A percentile compares a stretch with the other conserved stretches of the same genome.
Conservation (phyloP, 1,140 invertebrate species). For the Heliconius himera region DNA sequence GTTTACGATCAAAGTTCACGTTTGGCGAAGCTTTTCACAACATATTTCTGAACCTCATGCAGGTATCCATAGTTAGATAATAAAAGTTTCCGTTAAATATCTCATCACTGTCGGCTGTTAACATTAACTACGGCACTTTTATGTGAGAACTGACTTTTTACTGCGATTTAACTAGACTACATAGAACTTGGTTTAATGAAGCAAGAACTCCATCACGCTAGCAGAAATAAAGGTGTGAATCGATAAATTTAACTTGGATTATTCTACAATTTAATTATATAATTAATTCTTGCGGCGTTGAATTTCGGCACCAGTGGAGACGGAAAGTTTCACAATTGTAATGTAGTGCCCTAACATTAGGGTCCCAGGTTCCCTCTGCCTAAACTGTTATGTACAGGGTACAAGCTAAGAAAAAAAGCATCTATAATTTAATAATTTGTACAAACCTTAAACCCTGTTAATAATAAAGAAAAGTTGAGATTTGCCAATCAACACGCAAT, state of each 20-base stretch:
- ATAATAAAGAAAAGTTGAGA: too few species aligned
- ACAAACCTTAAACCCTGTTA: too few species aligned
- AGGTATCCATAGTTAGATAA: conserved; percentile 41
- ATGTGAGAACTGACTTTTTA: conserved; percentile 53
- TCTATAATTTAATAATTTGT: too few species aligned
- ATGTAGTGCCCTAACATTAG: too few species aligned
- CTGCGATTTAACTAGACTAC: conserved; percentile 38
- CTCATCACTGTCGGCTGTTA: conserved; percentile 53
- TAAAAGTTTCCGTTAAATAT: conserved; percentile 56
- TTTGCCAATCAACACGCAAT: too few species aligned
- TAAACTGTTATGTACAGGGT: too few species aligned
- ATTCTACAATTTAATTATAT: background rate
- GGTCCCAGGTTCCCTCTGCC: too few species aligned
- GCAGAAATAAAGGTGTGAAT: background rate
- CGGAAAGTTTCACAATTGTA: too few species aligned
- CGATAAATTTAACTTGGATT: background rate
- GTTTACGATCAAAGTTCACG: conserved; percentile 41
- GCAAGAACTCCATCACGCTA: conserved; percentile 20
- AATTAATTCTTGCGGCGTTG: background rate
- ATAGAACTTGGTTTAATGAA: conserved; percentile 41
- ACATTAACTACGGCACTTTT: conserved; percentile 53
- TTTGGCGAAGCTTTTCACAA: conserved; percentile 37
- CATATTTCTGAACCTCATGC: conserved; percentile 35
- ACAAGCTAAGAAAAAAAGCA: too few species aligned
- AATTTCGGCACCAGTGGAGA: too few species aligned